Conservation (phyloP, 2,113 vertebrate genomes). For the Emydocephalus ijimae region DNA sequence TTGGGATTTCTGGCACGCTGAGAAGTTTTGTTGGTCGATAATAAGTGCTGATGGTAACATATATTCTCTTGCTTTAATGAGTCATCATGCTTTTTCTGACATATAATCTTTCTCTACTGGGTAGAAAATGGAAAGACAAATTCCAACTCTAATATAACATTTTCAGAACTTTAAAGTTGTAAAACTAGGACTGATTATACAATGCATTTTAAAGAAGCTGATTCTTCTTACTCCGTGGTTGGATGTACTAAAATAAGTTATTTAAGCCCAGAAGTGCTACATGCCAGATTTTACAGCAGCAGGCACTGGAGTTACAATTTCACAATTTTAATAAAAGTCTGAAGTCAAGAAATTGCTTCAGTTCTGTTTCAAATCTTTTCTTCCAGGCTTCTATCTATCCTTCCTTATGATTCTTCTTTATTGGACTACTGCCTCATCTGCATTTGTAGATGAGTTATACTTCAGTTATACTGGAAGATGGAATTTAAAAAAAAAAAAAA, state of each 20-base stretch:
- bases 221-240: conserved; percentile 5
- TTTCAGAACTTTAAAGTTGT: neutral
- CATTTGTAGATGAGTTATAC: neutral
- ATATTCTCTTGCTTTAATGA: conserved; percentile 18
- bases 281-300: neutral
- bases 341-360: neutral
- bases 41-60: conserved; percentile 9
- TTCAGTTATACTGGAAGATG: neutral
- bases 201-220: conserved; percentile 15
- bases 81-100: conserved; percentile 28
- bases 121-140: conserved; percentile 1
- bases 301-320: neutral
- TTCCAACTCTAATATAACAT: neutral
- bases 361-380: neutral
- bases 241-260: neutral
- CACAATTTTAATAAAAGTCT: neutral
- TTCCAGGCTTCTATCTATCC: neutral
- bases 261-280: neutral
- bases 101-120: conserved; percentile 16
- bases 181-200: neutral
- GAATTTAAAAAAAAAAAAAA: neutral
- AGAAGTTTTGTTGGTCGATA: conserved; percentile 11
- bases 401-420: neutral
- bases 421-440: neutral
- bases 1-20: conserved; percentile 24